Percentiles rank a stretch among this genome's conserved stretches.
phyloP scores from a whole-genome alignment of 2,113 vertebrate species.

The Corydoras sp. region DNA sequence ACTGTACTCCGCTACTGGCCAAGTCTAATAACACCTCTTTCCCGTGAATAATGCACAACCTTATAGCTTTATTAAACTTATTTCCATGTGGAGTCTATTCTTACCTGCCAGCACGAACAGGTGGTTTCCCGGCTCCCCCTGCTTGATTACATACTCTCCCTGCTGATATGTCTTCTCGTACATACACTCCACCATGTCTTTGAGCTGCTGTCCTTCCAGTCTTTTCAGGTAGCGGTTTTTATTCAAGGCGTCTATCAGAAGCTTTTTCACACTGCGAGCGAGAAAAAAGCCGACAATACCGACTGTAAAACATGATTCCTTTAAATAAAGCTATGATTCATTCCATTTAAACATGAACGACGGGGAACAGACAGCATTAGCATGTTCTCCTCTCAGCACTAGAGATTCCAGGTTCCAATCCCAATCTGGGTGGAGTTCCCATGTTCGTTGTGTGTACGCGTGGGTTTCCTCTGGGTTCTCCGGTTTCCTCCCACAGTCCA shows the following conservation, averaged over 20 bases:
- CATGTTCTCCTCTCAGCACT: too few species aligned
- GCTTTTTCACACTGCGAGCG: conserved; percentile 77
- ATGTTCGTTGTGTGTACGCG: too few species aligned
- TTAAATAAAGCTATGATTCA: too few species aligned
- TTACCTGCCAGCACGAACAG: conserved; percentile 88
- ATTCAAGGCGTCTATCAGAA: conserved; percentile 80
- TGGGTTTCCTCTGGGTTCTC: too few species aligned
- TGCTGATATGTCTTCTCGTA: conserved; percentile 80
- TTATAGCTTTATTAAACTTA: too few species aligned
- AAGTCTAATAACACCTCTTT: too few species aligned
- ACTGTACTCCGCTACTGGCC: too few species aligned
- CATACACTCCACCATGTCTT: conserved; percentile 93
- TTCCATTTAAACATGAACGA: neutral
- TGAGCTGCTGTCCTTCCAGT: conserved; percentile 81
- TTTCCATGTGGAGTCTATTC: neutral
- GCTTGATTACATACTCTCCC: conserved; percentile 78
- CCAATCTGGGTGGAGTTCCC: too few species aligned
- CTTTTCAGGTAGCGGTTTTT: conserved; percentile 88
- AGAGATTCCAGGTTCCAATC: too few species aligned
- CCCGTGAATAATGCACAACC: too few species aligned
- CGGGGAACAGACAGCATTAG: neutral
- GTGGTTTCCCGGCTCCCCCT: conserved; percentile 83
- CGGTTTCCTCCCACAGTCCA: too few species aligned
- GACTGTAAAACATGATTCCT: too few species aligned
- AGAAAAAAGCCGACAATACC: conserved; percentile 7